Evolutionary conservation across 2,888 invertebrate species (phyloP), one percentile per base, ranked within the genome.

Genomic region (Oasisia sp.): DNA sequence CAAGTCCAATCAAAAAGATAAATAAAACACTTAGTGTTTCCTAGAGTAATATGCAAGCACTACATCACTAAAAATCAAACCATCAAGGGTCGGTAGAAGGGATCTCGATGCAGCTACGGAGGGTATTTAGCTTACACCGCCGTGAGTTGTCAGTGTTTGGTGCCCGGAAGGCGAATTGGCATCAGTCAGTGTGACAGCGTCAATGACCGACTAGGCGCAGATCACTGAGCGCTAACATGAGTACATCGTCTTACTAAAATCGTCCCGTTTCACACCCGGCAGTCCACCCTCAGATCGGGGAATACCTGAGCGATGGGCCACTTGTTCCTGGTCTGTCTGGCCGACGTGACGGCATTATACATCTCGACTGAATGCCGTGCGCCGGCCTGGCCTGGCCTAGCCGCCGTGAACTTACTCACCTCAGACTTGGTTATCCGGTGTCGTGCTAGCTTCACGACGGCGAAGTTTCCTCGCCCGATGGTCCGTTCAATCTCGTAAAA

Each of bases 391-490:
- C 44, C 44, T 90, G 19, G 44, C 44, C 32, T 50, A 50, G 27
- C 74, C 74, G 74, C 74, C 74, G 74, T 74, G 74, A 74, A 74
- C 74, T 27, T 32, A 90, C 97, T 97, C 97, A 99, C 99, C 99
- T 99, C 99, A 95, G 98, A 98, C 97, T 99, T 99, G 95, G 99
- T 99, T 96, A 99, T 98, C 97, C 98, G 98, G 97, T 99, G 99
- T 97, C 98, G 98, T 95, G 99, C 99, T 96, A 99, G 97, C 97
- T 99, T 99, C 95, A 99, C 99, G 95, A 99, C 98, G 95, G 99
- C 99, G 97, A 99, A 99, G 97, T 99, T 99, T 94, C 99, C 99
- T 96, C 99, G 99, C 95, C 99, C 99, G 96, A 99, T 99, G 91
- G 99, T 99, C 97, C 98, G 98, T 97, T 99, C 98, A 96, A 99